Evolutionary conservation across 2,113 vertebrate species (phyloP).

Genomic region (Semnopithecus entellus): DNA sequence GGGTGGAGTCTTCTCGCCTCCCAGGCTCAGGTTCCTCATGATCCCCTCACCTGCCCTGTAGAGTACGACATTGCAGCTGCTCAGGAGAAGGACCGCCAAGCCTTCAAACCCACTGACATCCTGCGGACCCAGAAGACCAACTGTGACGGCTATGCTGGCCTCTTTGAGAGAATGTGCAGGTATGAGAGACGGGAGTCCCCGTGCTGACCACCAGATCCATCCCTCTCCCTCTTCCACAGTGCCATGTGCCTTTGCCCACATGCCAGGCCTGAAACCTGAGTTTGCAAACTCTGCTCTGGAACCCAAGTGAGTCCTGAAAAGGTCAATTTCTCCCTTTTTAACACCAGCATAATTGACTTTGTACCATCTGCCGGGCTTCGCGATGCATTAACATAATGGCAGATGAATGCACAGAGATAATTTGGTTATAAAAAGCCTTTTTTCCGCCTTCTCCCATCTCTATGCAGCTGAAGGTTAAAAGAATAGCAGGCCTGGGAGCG

Average conservation of each 20-base stretch:
- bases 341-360: constrained; percentile 83
- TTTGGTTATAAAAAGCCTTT: constrained; percentile 83
- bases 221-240: background rate
- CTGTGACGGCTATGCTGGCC: constrained; percentile 87
- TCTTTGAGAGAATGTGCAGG: constrained; percentile 91
- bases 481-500: constrained; percentile 69
- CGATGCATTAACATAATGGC: constrained; percentile 86
- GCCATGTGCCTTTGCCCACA: constrained; percentile 41
- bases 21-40: background rate
- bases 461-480: constrained; percentile 84
- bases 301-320: constrained; percentile 83
- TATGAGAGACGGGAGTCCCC: constrained; percentile 56
- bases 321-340: constrained; percentile 81
- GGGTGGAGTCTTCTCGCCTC: background rate
- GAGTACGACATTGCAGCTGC: constrained; percentile 86
- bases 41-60: constrained; percentile 64
- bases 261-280: constrained; percentile 57
- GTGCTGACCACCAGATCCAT: accelerated
- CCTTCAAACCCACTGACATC: constrained; percentile 80
- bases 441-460: constrained; percentile 77
- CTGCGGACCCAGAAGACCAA: constrained; percentile 85
- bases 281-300: constrained; percentile 79
- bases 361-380: constrained; percentile 86
- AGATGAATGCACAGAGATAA: constrained; percentile 84
- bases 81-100: constrained; percentile 82